phyloP scores from a whole-genome alignment of 2,113 vertebrate species.

The Hypocryptadius cinnamomeus region DNA sequence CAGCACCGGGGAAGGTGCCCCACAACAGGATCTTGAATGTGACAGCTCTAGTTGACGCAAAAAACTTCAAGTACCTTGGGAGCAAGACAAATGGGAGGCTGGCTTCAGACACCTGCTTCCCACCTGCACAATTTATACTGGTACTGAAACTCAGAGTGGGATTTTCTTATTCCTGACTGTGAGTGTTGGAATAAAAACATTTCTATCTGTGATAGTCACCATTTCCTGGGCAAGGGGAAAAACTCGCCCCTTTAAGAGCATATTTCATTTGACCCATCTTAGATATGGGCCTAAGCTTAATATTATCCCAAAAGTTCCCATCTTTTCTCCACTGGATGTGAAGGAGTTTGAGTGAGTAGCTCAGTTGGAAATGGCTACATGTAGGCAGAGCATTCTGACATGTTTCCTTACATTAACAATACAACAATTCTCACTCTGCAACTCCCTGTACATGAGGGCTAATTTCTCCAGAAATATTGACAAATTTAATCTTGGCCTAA shows the following conservation, averaged over 20 bases:
- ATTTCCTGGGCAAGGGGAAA: no score
- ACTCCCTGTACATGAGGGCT: background rate
- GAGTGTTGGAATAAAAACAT: background rate
- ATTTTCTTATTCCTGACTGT: background rate
- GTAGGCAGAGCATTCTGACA: background rate
- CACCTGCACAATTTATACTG: background rate
- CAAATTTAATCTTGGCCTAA: background rate
- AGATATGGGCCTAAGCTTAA: background rate
- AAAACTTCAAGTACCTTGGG: background rate
- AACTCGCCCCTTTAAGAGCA: rapidly evolving
- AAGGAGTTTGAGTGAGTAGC: background rate
- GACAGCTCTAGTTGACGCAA: background rate
- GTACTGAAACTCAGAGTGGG: background rate
- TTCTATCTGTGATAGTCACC: background rate
- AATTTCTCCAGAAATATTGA: conserved; percentile 13
- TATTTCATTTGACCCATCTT: background rate
- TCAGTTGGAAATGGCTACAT: background rate
- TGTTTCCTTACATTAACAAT: background rate
- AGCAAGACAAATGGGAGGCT: background rate
- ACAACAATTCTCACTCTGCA: background rate
- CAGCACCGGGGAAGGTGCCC: background rate
- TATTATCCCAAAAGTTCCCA: background rate
- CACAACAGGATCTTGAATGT: background rate
- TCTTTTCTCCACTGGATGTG: background rate
- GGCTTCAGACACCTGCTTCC: background rate